Conservation (phyloP, 2,113 vertebrate species). For the Bostrychus sinensis region DNA sequence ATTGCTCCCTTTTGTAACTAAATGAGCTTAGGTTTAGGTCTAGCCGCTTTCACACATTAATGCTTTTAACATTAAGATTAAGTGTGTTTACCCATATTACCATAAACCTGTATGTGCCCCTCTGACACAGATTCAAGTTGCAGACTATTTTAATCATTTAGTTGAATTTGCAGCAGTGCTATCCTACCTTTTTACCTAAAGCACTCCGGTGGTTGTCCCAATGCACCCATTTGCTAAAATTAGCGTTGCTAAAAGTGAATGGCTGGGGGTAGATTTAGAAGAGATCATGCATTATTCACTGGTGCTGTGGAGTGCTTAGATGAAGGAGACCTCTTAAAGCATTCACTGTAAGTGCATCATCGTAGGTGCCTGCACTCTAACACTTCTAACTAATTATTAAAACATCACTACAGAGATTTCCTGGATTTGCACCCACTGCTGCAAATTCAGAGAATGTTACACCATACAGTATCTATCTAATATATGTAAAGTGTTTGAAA, state of each 20-base stretch:
- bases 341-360: neutral
- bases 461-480: no score
- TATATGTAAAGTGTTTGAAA: no score
- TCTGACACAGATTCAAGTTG: slow-evolving; percentile 2
- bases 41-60: neutral
- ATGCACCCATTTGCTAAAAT: slow-evolving; percentile 24
- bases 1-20: neutral
- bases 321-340: slow-evolving; percentile 2
- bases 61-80: neutral
- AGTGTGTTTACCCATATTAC: neutral
- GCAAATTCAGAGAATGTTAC: no score
- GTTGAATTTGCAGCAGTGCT: neutral
- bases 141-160: slow-evolving; percentile 3
- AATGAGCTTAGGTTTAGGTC: no score
- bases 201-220: slow-evolving; percentile 13
- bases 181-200: neutral
- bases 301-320: neutral
- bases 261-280: slow-evolving; percentile 26
- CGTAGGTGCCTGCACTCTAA: neutral
- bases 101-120: neutral
- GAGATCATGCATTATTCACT: slow-evolving; percentile 34
- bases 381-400: neutral
- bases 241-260: slow-evolving; percentile 21
- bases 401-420: neutral
- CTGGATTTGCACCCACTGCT: neutral